phyloP scores from a whole-genome alignment of 2,113 vertebrate species.

The Hyperoodon ampullatus region DNA sequence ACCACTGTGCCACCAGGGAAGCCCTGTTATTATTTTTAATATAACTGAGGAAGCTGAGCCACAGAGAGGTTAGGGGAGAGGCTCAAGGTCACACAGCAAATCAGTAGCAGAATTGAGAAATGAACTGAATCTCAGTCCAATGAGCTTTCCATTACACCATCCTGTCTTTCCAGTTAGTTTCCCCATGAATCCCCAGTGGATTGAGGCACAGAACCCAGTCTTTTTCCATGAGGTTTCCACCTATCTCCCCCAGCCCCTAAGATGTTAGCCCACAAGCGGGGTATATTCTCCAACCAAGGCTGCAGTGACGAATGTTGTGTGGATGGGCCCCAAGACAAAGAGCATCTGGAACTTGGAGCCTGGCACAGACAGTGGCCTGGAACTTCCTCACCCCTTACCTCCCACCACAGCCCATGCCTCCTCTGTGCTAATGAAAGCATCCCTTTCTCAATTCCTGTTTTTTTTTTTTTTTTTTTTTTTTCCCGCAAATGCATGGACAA shows the following conservation, averaged over 20 bases:
- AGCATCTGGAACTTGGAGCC: constrained; percentile 39
- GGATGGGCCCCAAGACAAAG: not conserved
- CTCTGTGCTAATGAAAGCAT: constrained; percentile 20
- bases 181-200: not conserved
- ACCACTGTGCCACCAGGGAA: too few species aligned
- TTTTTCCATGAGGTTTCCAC: not conserved
- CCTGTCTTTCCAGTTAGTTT: not conserved
- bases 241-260: not conserved
- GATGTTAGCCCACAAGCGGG: not conserved
- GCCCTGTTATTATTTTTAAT: not conserved
- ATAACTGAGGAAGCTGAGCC: not conserved
- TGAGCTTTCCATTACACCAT: not conserved
- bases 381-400: not conserved
- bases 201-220: not conserved
- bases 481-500: not conserved
- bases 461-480: not conserved
- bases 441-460: not conserved
- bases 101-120: not conserved
- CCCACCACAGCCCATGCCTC: not conserved
- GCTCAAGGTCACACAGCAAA: not conserved
- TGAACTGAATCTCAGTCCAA: not conserved
- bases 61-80: not conserved
- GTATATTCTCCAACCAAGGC: not conserved
- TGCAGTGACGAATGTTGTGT: not conserved
- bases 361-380: not conserved